Evolutionary conservation across 2,113 vertebrate genomes (phyloP), one percentile per base, ranked within the genome.

Genomic region (Neoarius graeffei): DNA sequence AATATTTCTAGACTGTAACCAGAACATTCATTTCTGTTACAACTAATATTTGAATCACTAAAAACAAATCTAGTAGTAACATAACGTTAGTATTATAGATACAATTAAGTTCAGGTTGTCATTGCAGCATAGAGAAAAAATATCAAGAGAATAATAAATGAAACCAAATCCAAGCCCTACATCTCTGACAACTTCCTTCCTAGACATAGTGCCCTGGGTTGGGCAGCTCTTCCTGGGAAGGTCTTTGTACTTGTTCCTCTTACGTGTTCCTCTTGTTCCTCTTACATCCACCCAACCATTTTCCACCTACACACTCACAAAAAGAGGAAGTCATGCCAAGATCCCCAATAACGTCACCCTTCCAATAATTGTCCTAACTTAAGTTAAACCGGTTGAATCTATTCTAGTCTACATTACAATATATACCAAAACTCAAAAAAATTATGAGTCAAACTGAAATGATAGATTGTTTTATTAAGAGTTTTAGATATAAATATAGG

Each of bases 151-250:
- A 14, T 9, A 42, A 59, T 71, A 48, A 57, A 71, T 62, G n/a
- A 62, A 69, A 71, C 23, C 50, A 42, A 27, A 20, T 69, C 27
- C n/a, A 35, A 25, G 56, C 57, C 73, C 76, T 86, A 52, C 81
- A 81, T 25, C 74, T 85, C 82, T 83, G 50, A 77, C 66, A 35
- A 8, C 59, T 83, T 42, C 59, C 79, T 60, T 88, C 84, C 85
- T 27, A 54, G 54, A 48, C 64, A 42, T n/a, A 42, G 7, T 50
- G n/a, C 81, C 57, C 84, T 77, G 71, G 60, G 82, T 79, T 84
- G 50, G 77, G 85, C 54, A 83, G 85, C 64, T 57, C 48, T 85
- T 89, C 82, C 85, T 83, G 87, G 77, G 76, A 74, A 87, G 52
- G 52, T 71, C 81, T 79, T 52, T 27, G 59, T 74, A 52, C 73